Percentiles rank a stretch among this genome's conserved stretches.
Evolutionary conservation across 2,113 vertebrate genomes (phyloP).

Genomic region (Dasyornis broadbenti): DNA sequence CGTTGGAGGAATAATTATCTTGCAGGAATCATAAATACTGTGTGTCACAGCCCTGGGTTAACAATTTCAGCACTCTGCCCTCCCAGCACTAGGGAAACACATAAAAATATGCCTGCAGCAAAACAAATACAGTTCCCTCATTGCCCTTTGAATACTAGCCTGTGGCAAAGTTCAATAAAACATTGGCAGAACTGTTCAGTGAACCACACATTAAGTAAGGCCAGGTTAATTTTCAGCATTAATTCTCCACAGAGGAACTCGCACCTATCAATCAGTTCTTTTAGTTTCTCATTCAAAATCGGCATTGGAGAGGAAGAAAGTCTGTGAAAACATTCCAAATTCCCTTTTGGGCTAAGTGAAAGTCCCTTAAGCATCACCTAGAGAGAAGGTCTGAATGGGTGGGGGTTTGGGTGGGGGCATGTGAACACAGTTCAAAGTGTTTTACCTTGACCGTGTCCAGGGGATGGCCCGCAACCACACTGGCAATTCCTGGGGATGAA

Average conservation of each 20-base stretch:
- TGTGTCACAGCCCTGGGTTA: background rate
- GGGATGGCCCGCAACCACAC: constrained; percentile 76
- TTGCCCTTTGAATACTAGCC: constrained; percentile 19
- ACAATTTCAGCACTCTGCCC: background rate
- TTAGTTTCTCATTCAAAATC: background rate
- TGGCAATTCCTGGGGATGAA: constrained; percentile 68
- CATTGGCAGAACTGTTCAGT: background rate
- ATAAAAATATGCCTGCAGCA: background rate
- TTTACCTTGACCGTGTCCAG: constrained; percentile 82
- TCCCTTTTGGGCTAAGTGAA: background rate
- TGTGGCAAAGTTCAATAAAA: constrained; percentile 2
- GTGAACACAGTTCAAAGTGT: background rate
- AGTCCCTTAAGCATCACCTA: background rate
- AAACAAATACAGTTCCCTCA: background rate
- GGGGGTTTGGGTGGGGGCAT: background rate
- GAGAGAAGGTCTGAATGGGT: background rate
- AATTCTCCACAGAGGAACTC: background rate
- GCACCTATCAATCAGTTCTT: rapidly evolving
- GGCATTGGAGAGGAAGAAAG: background rate
- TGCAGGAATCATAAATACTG: background rate
- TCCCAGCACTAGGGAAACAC: background rate
- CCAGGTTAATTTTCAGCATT: background rate
- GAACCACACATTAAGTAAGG: background rate
- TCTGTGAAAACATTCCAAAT: background rate
- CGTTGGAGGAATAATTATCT: background rate